Percentiles rank a stretch among this genome's conserved stretches.
Evolutionary conservation across 2,797 vertebrate species (phyloP).

Genomic region (Parambassis ranga): DNA sequence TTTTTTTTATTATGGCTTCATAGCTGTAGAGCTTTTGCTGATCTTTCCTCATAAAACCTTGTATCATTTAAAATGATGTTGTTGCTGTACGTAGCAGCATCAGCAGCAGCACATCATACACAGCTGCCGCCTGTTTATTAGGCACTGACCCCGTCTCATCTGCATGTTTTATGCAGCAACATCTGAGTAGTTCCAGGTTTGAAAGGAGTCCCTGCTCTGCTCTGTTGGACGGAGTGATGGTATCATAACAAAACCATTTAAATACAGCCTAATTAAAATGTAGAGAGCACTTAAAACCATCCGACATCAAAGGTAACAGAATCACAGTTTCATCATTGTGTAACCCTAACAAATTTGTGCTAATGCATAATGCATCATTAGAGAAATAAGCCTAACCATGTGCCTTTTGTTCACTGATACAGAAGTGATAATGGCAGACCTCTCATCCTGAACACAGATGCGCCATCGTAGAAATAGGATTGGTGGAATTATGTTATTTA

Average conservation of each 20-base stretch:
- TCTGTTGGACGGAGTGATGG: constrained; percentile 2
- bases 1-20: no score
- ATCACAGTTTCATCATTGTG: constrained; percentile 26
- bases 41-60: no score
- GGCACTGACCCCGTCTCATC: neutral
- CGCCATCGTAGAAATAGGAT: constrained; percentile 22
- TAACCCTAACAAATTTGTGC: constrained; percentile 23
- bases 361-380: constrained; percentile 54
- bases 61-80: no score
- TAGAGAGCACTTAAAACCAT: constrained; percentile 45
- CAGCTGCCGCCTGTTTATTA: constrained; percentile 9
- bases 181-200: constrained; percentile 25
- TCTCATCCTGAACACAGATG: constrained; percentile 44
- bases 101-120: constrained; percentile 6
- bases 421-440: constrained; percentile 50
- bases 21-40: no score
- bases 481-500: constrained; percentile 25
- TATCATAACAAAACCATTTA: constrained; percentile 45
- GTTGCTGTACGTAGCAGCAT: neutral
- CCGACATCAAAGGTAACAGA: constrained; percentile 58
- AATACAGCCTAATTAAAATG: constrained; percentile 53
- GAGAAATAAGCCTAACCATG: constrained; percentile 4
- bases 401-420: constrained; percentile 46
- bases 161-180: constrained; percentile 34
- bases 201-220: constrained; percentile 13